Percentiles rank a stretch among this genome's conserved stretches.
Conservation (phyloP, 2,113 vertebrate genomes). For the Haliaeetus leucogaster region DNA sequence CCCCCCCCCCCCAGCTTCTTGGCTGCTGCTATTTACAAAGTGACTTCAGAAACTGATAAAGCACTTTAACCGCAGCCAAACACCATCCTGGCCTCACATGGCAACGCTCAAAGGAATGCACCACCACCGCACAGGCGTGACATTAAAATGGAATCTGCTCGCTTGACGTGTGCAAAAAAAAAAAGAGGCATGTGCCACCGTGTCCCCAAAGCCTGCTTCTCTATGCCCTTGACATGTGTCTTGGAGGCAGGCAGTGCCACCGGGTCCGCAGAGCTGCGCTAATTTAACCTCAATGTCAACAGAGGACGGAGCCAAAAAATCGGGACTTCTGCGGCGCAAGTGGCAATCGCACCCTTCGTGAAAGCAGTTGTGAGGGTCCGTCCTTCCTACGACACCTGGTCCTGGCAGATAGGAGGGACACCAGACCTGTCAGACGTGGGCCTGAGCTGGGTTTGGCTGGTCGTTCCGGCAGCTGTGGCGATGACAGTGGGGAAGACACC, state of each 20-base stretch:
- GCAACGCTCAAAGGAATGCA: conserved; percentile 23
- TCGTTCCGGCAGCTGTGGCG: not conserved
- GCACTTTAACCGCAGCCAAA: conserved; percentile 2
- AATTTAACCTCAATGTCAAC: not conserved
- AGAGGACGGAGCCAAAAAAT: not conserved
- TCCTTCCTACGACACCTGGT: not conserved
- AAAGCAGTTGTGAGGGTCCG: not conserved
- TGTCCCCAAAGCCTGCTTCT: not conserved
- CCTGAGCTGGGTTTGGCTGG: not conserved
- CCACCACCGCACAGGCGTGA: not conserved
- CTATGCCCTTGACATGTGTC: conserved; percentile 17
- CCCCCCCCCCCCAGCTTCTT: not conserved
- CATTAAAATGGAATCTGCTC: conserved; percentile 37
- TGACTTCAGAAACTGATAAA: conserved; percentile 23
- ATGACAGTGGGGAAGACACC: not conserved
- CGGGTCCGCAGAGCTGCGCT: not conserved
- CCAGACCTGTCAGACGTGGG: not conserved
- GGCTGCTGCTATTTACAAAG: conserved; percentile 32
- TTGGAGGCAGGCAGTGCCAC: not conserved
- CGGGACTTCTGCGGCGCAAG: not conserved
- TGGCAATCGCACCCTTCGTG: accelerated
- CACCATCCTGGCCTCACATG: not conserved
- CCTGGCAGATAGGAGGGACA: not conserved
- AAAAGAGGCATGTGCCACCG: not conserved
- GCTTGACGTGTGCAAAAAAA: not conserved